Base-by-base conservation (phyloP, 2,888 invertebrate genomes). In the Zhengitettix transpicula region DNA sequence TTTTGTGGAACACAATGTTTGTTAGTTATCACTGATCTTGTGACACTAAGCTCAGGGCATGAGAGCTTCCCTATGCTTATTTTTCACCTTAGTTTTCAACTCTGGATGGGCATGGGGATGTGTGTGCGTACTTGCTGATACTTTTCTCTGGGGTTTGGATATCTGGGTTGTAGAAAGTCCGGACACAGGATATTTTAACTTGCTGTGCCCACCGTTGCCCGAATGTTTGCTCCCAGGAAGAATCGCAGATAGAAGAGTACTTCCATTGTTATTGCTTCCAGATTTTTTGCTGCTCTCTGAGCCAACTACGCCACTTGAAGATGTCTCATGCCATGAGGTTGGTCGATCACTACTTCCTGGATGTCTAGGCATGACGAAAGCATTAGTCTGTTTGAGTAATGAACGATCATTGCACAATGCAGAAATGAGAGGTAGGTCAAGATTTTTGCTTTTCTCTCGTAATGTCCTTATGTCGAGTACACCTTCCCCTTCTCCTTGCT, bases 391-490 rank as follows among this genome's bases (percentile, higher is more conserved):
- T 74, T 89, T 90, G 61, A 91, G 77, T 68, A 95, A 79, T 62
- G 91, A 89, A 61, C 89, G 83, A 74, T 95, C 95, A 72, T 94
- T 95, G 77, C 93, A 95, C 66, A 95, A 78, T 14, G 94, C 95
- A 62, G 92, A 89, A 70, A 95, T 93, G 63, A 96, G 77, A 17
- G 95, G 95, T 72, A 95, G 78, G 75, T 93, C 92, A 69, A 93
- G 78, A 71, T 91, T 88, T 71, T 87, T 87, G 74, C 90, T 91
- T 75, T 91, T 89, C 74, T 91, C 91, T 61, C 91, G 81, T 63
- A 93, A 77, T 66, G 87, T 83, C 69, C 87, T 85, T 68, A 92
- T 89, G 73, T 92, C 92, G 64, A 86, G 72, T 65, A 79, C 72
- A 40, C 72, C 72, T 52, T 73, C 71, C 47, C n/a, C 47, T 47